phyloP scores from a whole-genome alignment of 2,888 invertebrate genomes.

The Ophion slaviceki region DNA sequence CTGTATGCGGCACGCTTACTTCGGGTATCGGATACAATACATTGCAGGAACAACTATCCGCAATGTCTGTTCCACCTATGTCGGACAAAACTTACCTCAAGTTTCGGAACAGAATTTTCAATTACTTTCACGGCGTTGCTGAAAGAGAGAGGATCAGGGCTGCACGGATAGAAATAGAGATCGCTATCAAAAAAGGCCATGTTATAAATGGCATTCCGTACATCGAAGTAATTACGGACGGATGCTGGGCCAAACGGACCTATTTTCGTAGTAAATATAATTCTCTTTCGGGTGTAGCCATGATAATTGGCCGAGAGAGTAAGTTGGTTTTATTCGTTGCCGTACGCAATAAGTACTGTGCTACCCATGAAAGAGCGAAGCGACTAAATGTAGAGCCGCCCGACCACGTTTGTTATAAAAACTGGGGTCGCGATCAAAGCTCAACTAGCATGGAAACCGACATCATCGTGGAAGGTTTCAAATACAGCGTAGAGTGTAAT shows the following conservation, averaged over 20 bases:
- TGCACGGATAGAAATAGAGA: constrained; percentile 17
- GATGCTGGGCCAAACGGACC: constrained; percentile 16
- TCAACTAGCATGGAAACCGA: too few species aligned
- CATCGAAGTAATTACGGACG: constrained; percentile 52
- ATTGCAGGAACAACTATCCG: constrained; percentile 33
- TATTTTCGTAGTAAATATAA: background rate
- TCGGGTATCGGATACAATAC: constrained; percentile 43
- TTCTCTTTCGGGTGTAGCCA: background rate
- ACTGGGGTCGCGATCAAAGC: too few species aligned
- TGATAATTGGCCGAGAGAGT: background rate
- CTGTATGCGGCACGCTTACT: constrained; percentile 49
- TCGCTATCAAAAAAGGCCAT: constrained; percentile 37
- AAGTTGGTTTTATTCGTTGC: background rate
- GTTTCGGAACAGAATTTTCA: constrained; percentile 3
- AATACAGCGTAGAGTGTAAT: too few species aligned
- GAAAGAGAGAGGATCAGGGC: constrained; percentile 15
- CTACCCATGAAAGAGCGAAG: background rate
- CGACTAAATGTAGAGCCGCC: background rate
- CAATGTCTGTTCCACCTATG: constrained; percentile 44
- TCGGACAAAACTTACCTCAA: constrained; percentile 34
- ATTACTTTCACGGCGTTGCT: background rate
- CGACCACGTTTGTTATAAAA: background rate
- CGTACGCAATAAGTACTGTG: background rate
- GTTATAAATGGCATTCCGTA: constrained; percentile 41
- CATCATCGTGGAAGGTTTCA: too few species aligned